Evolutionary conservation across 2,888 invertebrate species (phyloP), one percentile per base, ranked within the genome.

Genomic region (Tachina fera): DNA sequence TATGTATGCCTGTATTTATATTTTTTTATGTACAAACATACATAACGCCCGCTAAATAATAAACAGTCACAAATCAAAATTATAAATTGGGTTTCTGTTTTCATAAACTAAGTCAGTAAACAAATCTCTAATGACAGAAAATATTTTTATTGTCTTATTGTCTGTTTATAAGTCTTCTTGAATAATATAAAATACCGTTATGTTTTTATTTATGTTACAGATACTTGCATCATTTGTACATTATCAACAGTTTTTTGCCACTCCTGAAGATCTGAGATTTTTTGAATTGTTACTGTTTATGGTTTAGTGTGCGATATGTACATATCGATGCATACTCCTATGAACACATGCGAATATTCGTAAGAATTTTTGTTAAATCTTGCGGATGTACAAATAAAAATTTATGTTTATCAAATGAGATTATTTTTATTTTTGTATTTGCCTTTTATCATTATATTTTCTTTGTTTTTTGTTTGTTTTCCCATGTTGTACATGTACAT

Each of bases 381-480:
- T 61, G 61, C 39, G 74, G 74, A 74, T 74, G 51, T 63, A 41
- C 9, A 49, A 74, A 53, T 19, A 53, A 19, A n/a, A 61, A 9
- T 51, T 31, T 45, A 63, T 63, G 61, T 63, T 43, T 65, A 65
- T 65, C 45, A 39, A 45, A 76, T 76, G 61, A 74, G 65, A 47
- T 77, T 68, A 41, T 77, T 53, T 51, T 39, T n/a, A 49, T 58
- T 63, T 51, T n/a, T 58, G 47, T 60, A 22, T 47, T 16, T 72
- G 22, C 8, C 10, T 51, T 72, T 71, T 67, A 10, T 56, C 45
- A n/a, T 53, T 10, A 14, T 63, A 56, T 16, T 58, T n/a, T 58
- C 14, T 58, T 22, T 53, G 67, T 61, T 75, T 81, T 22, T 65
- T 61, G 51, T 56, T 56, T 76, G 63, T 56, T 56, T 53, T 65